These are phyloP conservation scores for Sebastes fasciatus DNA, from an alignment of 2,113 vertebrate genomes.

Conservation along the genomic window DNA sequence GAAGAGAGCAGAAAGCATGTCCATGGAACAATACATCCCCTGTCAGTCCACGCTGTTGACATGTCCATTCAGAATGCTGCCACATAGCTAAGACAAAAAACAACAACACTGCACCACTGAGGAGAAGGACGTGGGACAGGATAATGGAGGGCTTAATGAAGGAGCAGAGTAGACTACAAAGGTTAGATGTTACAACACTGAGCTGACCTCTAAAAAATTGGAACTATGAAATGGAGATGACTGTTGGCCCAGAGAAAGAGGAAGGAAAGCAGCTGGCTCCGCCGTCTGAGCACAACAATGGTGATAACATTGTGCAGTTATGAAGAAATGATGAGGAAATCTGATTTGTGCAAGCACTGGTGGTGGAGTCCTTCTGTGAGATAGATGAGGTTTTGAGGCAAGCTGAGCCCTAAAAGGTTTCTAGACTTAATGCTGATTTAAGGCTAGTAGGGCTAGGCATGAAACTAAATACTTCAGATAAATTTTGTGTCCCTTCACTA, in stretches of 20 bases:
- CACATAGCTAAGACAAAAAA: background rate
- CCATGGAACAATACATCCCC: background rate
- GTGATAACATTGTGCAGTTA: conserved; percentile 31
- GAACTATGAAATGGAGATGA: conserved; percentile 20
- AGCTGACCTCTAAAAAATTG: background rate
- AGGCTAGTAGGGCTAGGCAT: background rate
- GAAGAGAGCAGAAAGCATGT: background rate
- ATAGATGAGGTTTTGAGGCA: background rate
- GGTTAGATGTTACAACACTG: background rate
- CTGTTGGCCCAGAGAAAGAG: conserved; percentile 40
- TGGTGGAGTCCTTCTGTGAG: background rate
- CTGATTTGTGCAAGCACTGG: conserved; percentile 23
- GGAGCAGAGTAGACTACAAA: background rate
- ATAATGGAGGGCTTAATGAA: background rate
- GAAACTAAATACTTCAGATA: background rate
- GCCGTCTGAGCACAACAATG: background rate
- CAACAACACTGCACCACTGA: background rate
- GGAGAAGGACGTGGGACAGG: background rate
- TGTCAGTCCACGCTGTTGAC: background rate
- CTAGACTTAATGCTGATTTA: background rate
- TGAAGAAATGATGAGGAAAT: conserved; percentile 54
- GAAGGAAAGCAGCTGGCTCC: conserved; percentile 45
- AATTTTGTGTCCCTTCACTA: background rate
- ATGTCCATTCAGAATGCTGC: background rate
- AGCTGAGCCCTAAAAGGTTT: background rate